These are phyloP conservation scores for Semotilus atromaculatus DNA, from an alignment of 2,797 vertebrate genomes.

Conservation along the genomic window DNA sequence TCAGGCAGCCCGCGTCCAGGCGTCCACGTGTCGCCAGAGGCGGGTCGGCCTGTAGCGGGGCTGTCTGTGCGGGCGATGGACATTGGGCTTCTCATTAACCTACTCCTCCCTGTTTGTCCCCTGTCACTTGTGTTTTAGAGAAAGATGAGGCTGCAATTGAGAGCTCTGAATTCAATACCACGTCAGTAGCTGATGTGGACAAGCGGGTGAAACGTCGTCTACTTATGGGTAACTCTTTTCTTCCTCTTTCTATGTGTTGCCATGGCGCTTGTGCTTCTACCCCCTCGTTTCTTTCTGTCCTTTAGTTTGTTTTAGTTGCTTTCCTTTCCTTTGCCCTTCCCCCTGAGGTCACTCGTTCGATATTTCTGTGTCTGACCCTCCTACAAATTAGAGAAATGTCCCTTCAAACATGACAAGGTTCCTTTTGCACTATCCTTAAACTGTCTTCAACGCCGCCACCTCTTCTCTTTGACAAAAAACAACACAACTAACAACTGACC, in stretches of 20 bases:
- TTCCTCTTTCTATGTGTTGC: constrained; percentile 98
- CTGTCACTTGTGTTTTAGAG: constrained; percentile 99
- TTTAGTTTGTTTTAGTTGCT: constrained; percentile 61
- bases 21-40: constrained; percentile 50
- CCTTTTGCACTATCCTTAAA: constrained; percentile 47
- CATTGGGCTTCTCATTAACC: constrained; percentile 98
- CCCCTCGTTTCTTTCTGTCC: constrained; percentile 65
- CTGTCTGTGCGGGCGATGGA: constrained; percentile 75
- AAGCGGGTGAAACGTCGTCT: constrained; percentile 99
- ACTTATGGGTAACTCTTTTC: constrained; percentile 99
- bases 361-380: constrained; percentile 61
- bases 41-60: constrained; percentile 56
- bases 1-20: constrained; percentile 74
- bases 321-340: constrained; percentile 36
- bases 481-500: constrained; percentile 43
- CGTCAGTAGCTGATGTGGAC: constrained; percentile 99
- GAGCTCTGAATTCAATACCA: constrained; percentile 99
- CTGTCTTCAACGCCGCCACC: constrained; percentile 11
- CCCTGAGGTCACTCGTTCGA: constrained; percentile 11
- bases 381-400: constrained; percentile 50
- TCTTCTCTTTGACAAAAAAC: constrained; percentile 34
- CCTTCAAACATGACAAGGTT: constrained; percentile 56
- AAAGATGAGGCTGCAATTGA: constrained; percentile 99
- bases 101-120: constrained; percentile 99
- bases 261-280: constrained; percentile 85